Percentiles rank a stretch among this genome's conserved stretches.
Conservation (phyloP, 1,140 invertebrate genomes). For the Stegodyphus mimosarum region DNA sequence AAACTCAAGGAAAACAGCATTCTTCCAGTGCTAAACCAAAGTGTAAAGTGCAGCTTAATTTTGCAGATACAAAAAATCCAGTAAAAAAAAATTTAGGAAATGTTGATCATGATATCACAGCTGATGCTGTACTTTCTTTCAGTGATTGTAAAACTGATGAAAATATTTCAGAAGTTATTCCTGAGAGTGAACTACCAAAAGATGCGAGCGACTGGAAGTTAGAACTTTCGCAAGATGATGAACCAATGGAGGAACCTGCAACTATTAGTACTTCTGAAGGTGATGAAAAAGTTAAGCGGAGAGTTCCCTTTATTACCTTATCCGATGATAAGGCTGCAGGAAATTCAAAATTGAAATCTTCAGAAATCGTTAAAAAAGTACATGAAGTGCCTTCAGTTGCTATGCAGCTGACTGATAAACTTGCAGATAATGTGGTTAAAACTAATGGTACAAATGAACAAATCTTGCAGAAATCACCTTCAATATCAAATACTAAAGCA, state of each 20-base stretch:
- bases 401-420: too few relatives aligned
- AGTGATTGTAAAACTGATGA: background rate
- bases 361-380: too few relatives aligned
- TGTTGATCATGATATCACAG: background rate
- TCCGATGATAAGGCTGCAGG: background rate
- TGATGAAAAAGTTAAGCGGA: conserved; percentile 11
- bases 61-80: background rate
- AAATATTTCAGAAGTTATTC: background rate
- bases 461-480: background rate
- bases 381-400: too few relatives aligned
- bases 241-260: conserved; percentile 13
- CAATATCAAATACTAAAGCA: background rate
- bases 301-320: conserved; percentile 2
- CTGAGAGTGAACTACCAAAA: background rate
- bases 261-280: background rate
- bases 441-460: background rate
- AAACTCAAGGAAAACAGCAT: background rate
- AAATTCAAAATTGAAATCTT: too few relatives aligned
- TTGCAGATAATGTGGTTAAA: background rate
- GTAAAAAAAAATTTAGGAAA: background rate
- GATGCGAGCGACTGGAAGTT: conserved; percentile 42
- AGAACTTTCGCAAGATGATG: conserved; percentile 43
- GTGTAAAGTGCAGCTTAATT: background rate
- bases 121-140: conserved; percentile 26
- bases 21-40: background rate